These are phyloP conservation scores for Neocrepidodera transversa DNA, from an alignment of 2,888 invertebrate genomes.

Conservation along the genomic window DNA sequence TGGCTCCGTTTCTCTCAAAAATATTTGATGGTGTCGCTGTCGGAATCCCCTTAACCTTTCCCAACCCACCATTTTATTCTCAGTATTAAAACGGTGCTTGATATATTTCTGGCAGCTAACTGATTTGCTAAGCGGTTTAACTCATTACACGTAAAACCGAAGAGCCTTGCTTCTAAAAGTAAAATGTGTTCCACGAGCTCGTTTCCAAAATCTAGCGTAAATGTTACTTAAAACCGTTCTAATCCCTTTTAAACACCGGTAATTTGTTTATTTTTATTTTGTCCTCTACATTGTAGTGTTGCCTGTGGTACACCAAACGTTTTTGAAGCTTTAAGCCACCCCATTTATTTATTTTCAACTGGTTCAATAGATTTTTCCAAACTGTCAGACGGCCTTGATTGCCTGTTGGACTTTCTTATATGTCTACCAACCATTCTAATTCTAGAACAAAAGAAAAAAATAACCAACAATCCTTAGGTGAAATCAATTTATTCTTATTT, in stretches of 20 bases:
- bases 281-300: background rate
- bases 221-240: background rate
- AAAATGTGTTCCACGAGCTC: background rate
- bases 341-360: constrained; percentile 4
- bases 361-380: background rate
- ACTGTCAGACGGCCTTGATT: background rate
- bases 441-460: background rate
- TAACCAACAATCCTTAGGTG: no score
- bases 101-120: background rate
- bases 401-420: no score
- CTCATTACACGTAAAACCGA: background rate
- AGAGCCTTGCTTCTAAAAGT: background rate
- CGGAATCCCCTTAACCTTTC: background rate
- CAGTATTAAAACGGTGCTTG: no score
- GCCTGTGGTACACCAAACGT: background rate
- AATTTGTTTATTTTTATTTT: constrained; percentile 1
- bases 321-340: constrained; percentile 4
- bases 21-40: background rate
- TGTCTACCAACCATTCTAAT: background rate
- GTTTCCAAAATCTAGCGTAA: background rate
- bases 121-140: background rate
- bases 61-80: background rate
- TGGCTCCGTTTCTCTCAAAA: background rate
- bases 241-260: background rate
- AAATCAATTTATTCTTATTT: background rate